Evolutionary conservation across 2,797 vertebrate species (phyloP).

Genomic region (Xiphophorus birchmanni): DNA sequence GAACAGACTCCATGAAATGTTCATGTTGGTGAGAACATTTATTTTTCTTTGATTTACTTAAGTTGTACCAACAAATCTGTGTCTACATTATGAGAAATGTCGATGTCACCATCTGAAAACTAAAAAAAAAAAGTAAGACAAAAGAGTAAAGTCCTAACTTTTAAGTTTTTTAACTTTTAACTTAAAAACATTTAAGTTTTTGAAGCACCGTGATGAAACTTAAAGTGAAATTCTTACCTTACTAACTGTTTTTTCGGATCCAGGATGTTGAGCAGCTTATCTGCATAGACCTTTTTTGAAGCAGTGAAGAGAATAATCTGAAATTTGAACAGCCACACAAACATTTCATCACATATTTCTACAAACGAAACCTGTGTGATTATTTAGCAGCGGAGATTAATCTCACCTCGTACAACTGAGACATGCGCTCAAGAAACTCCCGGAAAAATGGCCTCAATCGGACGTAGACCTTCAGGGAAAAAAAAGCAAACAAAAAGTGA

Average conservation of each 20-base stretch:
- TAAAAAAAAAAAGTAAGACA: neutral
- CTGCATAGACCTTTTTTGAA: slow-evolving; percentile 99
- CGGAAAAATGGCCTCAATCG: slow-evolving; percentile 97
- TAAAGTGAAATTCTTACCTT: slow-evolving; percentile 81
- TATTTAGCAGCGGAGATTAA: slow-evolving; percentile 38
- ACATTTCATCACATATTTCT: neutral
- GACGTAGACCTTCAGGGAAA: slow-evolving; percentile 90
- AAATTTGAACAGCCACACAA: slow-evolving; percentile 26
- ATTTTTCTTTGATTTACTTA: neutral
- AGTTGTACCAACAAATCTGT: neutral
- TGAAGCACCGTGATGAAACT: neutral
- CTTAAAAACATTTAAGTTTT: no score
- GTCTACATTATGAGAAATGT: neutral
- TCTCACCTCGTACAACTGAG: slow-evolving; percentile 98
- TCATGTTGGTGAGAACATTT: no score
- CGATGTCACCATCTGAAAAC: neutral
- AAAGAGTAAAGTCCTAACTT: neutral
- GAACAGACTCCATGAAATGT: no score
- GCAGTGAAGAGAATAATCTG: slow-evolving; percentile 99
- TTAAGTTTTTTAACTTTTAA: no score
- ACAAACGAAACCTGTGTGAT: slow-evolving; percentile 23
- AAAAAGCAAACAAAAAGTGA: slow-evolving; percentile 74
- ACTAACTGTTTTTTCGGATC: slow-evolving; percentile 99
- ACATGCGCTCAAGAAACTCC: slow-evolving; percentile 98
- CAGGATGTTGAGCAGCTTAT: slow-evolving; percentile 99